Evolutionary conservation across 2,113 vertebrate genomes (phyloP).

Genomic region (Blennius ocellaris): DNA sequence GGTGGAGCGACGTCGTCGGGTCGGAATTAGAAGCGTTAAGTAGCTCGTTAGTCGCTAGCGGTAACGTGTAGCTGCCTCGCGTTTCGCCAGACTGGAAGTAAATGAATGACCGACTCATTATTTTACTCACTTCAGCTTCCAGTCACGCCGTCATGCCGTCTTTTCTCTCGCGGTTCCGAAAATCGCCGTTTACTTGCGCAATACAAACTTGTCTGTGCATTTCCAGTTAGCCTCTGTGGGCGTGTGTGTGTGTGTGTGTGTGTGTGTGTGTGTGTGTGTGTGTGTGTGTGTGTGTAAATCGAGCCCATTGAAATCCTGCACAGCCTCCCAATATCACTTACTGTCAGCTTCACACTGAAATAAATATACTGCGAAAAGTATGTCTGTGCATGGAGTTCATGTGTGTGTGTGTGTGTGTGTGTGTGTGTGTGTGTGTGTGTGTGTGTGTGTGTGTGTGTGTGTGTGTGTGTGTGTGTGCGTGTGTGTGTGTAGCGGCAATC

Average conservation of each 20-base stretch:
- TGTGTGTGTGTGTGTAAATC: not conserved
- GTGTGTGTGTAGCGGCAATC: too few relatives aligned
- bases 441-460: too few relatives aligned
- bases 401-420: too few relatives aligned
- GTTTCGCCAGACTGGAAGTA: slow-evolving; percentile 12
- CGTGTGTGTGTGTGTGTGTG: not conserved
- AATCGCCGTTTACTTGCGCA: slow-evolving; percentile 10
- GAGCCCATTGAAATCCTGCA: slow-evolving; percentile 5
- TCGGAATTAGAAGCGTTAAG: not conserved
- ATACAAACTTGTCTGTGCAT: slow-evolving; percentile 22
- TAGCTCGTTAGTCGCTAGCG: slow-evolving; percentile 33
- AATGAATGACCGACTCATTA: not conserved
- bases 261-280: not conserved
- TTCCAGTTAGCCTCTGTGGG: too few relatives aligned
- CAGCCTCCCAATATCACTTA: not conserved
- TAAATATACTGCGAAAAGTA: not conserved
- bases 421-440: too few relatives aligned
- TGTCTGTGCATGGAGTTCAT: not conserved
- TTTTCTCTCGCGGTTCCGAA: slow-evolving; percentile 12
- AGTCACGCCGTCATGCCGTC: slow-evolving; percentile 26
- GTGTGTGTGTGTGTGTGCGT: too few relatives aligned
- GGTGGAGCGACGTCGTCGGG: too few relatives aligned
- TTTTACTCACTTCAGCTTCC: slow-evolving; percentile 42
- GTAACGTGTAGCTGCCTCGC: slow-evolving; percentile 24
- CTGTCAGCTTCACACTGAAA: not conserved